phyloP scores from a whole-genome alignment of 2,113 vertebrate species.

The Ahaetulla prasina region DNA sequence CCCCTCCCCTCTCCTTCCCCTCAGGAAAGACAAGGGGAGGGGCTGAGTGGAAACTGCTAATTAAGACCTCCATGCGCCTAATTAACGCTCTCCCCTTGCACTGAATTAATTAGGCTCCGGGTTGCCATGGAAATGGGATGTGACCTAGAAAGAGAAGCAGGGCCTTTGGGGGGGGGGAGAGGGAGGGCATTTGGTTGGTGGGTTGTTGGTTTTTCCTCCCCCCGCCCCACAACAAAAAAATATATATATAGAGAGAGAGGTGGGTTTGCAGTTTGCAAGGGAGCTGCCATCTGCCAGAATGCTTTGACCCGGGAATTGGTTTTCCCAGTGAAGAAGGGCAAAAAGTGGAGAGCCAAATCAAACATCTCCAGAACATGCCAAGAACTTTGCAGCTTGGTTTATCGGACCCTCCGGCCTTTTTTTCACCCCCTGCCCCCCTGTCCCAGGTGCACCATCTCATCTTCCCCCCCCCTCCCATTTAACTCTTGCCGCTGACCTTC shows the following conservation, averaged over 20 bases:
- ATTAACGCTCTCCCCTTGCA: slow-evolving; percentile 50
- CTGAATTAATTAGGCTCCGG: slow-evolving; percentile 64
- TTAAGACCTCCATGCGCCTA: slow-evolving; percentile 40
- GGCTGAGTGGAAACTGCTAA: slow-evolving; percentile 14
- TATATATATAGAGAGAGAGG: too few relatives aligned
- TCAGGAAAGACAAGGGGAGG: slow-evolving; percentile 8
- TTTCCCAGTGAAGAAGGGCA: accelerated
- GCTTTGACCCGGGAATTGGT: neutral
- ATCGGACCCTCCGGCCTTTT: neutral
- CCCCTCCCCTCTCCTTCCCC: neutral
- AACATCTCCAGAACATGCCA: neutral
- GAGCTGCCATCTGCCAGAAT: slow-evolving; percentile 37
- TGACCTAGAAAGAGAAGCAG: slow-evolving; percentile 63
- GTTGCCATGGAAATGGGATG: slow-evolving; percentile 64
- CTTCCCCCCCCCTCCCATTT: neutral
- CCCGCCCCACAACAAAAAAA: too few relatives aligned
- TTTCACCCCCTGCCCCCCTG: too few relatives aligned
- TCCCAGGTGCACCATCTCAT: too few relatives aligned
- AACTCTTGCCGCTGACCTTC: neutral
- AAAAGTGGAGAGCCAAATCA: too few relatives aligned
- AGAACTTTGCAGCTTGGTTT: too few relatives aligned
- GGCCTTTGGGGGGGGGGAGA: neutral
- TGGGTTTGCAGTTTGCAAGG: neutral
- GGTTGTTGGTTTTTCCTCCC: accelerated
- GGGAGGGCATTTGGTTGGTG: neutral